A percentile compares a stretch with the other conserved stretches of the same genome.
phyloP scores from a whole-genome alignment of 2,113 vertebrate species.

The Neogobius melanostomus region DNA sequence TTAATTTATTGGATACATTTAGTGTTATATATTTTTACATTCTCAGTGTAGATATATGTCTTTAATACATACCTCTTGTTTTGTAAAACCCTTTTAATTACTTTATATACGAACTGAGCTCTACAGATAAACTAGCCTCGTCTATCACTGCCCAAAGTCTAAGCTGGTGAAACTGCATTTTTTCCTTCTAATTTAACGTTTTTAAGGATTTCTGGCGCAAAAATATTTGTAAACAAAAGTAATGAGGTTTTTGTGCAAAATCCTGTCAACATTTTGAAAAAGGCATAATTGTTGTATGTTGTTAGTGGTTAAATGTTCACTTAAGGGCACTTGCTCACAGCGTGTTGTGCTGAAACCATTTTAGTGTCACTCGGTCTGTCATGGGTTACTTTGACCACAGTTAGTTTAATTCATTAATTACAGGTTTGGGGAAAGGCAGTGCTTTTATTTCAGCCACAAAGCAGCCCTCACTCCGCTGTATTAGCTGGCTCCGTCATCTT shows the following conservation, averaged over 20 bases:
- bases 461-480: conserved; percentile 30
- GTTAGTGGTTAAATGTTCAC: conserved; percentile 17
- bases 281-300: background rate
- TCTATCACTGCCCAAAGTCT: too few relatives aligned
- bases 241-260: conserved; percentile 4
- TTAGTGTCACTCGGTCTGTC: conserved; percentile 53
- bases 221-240: conserved; percentile 1
- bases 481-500: conserved; percentile 53
- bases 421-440: conserved; percentile 34
- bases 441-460: conserved; percentile 25
- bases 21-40: too few relatives aligned
- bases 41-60: too few relatives aligned
- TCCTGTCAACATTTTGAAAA: background rate
- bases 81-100: too few relatives aligned
- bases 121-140: too few relatives aligned
- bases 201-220: background rate
- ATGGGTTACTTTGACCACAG: conserved; percentile 45
- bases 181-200: background rate
- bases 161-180: background rate
- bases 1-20: too few relatives aligned
- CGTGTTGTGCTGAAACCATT: conserved; percentile 23
- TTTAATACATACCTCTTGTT: too few relatives aligned
- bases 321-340: conserved; percentile 6
- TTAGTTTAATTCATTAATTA: conserved; percentile 69
- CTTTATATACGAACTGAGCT: too few relatives aligned